Base-by-base conservation (phyloP, 1,140 invertebrate genomes). In the Fopius arisanus region DNA sequence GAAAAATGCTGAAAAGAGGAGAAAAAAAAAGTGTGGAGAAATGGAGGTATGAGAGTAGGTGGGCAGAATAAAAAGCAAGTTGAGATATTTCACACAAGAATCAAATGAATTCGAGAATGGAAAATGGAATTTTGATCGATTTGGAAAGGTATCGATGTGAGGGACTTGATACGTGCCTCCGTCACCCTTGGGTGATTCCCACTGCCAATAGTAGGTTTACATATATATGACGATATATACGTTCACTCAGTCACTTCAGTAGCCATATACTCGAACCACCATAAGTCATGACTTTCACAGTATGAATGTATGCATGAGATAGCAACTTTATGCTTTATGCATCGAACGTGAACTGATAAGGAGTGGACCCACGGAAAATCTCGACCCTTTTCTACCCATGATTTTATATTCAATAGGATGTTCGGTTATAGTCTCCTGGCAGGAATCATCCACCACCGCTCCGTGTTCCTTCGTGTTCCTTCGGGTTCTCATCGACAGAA, bases 261-360 rank as follows among this genome's bases (percentile, higher is more conserved):
- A 62, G 72, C 76, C 78, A 82, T 82, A 51, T 69, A 70, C 54
- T 73, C 48, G 73, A 73, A 75, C 74, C 63, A 77, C 73, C 80
- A 83, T 86, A 86, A 86, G 80, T 86, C 84, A 86, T 83, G 78
- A 75, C 74, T 79, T 79, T 80, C 72, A 73, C 74, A 76, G 78
- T 73, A 87, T 86, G 85, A 87, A 87, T 87, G 82, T 86, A 87
- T 87, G 84, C 84, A 86, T 88, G 84, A 87, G 85, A 87, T 83
- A 86, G 78, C 80, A 88, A 86, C 85, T 88, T 86, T 83, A 85
- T 86, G 84, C 84, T 86, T 87, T 85, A 88, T 87, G 83, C 84
- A 87, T 87, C 84, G 83, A 85, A 86, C 80, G 81, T 78, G 77
- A 68, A 77, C 78, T 80, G 84, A 86, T 85, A 86, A 85, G 82